Evolutionary conservation across 2,797 vertebrate genomes (phyloP).

Genomic region (Myripristis murdjan): DNA sequence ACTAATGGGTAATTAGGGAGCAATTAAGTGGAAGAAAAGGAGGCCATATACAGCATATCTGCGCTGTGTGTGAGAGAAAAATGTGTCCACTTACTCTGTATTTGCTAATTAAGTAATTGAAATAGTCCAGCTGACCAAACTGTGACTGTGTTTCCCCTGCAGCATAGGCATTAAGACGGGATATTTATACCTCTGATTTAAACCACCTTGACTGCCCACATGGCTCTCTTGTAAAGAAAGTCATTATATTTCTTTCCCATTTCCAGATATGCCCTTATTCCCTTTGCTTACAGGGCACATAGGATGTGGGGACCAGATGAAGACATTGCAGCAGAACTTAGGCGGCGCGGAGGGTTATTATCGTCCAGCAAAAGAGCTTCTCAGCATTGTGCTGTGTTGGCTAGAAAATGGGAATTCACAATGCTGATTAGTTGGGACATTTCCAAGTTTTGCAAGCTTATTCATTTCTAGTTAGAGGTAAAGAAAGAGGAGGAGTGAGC

Average conservation of each 20-base stretch:
- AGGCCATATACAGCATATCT: conserved; percentile 67
- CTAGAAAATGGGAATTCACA: conserved; percentile 55
- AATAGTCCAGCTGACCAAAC: conserved; percentile 61
- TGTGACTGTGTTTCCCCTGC: conserved; percentile 20
- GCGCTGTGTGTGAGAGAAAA: conserved; percentile 45
- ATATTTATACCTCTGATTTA: conserved; percentile 37
- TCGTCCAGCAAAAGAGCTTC: conserved; percentile 37
- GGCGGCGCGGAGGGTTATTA: conserved; percentile 61
- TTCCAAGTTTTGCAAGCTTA: conserved; percentile 61
- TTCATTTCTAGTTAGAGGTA: conserved; percentile 62
- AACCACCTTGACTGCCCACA: conserved; percentile 46
- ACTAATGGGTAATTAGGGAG: conserved; percentile 86
- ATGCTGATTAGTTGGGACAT: conserved; percentile 66
- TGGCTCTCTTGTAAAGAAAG: conserved; percentile 49
- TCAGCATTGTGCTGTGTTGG: conserved; percentile 62
- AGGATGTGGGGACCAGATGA: conserved; percentile 36
- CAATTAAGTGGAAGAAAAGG: conserved; percentile 81
- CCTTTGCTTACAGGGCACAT: conserved; percentile 52
- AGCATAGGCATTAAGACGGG: conserved; percentile 11
- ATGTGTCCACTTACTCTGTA: conserved; percentile 71
- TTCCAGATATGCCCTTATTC: conserved; percentile 40
- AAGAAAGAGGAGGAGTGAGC: conserved; percentile 58
- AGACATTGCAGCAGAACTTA: conserved; percentile 53
- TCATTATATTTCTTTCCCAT: conserved; percentile 15
- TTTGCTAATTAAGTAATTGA: conserved; percentile 71